These are phyloP conservation scores for Pseudomyrmex pallidus DNA, from an alignment of 1,140 invertebrate genomes.

Conservation along the genomic window DNA sequence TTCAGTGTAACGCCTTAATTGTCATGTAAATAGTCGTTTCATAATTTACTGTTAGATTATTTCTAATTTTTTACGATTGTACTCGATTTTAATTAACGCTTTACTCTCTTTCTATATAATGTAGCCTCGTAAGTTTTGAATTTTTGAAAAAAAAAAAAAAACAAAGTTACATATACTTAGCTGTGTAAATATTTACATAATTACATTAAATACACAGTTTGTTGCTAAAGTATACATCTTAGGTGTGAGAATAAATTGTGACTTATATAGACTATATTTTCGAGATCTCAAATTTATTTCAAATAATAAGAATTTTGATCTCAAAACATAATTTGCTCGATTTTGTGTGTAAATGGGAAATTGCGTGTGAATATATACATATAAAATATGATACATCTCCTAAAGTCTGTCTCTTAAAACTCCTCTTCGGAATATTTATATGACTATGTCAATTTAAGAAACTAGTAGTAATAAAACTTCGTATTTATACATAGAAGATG, in stretches of 20 bases:
- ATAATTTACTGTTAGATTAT: constrained; percentile 41
- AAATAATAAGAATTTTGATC: neutral
- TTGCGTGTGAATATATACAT: neutral
- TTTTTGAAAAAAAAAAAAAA: neutral
- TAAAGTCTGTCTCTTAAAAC: constrained; percentile 28
- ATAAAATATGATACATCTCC: neutral
- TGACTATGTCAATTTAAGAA: constrained; percentile 40
- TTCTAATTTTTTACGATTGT: constrained; percentile 44
- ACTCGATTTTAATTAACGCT: constrained; percentile 22
- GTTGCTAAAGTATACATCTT: constrained; percentile 13
- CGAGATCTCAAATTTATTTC: too few species aligned
- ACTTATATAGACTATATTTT: neutral
- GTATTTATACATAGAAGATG: constrained; percentile 2
- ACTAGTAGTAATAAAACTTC: neutral
- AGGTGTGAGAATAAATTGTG: constrained; percentile 3
- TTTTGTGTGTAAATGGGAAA: constrained; percentile 22
- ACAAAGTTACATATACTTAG: constrained; percentile 1
- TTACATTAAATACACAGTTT: neutral
- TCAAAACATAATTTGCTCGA: constrained; percentile 17
- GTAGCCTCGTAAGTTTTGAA: constrained; percentile 23
- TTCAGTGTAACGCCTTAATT: constrained; percentile 53
- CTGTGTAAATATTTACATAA: constrained; percentile 46
- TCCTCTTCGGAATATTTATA: constrained; percentile 36
- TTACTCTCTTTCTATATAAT: neutral
- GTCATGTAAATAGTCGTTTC: constrained; percentile 46